Base-by-base conservation (phyloP, 1,140 invertebrate species). In the Nasonia longicornis region DNA sequence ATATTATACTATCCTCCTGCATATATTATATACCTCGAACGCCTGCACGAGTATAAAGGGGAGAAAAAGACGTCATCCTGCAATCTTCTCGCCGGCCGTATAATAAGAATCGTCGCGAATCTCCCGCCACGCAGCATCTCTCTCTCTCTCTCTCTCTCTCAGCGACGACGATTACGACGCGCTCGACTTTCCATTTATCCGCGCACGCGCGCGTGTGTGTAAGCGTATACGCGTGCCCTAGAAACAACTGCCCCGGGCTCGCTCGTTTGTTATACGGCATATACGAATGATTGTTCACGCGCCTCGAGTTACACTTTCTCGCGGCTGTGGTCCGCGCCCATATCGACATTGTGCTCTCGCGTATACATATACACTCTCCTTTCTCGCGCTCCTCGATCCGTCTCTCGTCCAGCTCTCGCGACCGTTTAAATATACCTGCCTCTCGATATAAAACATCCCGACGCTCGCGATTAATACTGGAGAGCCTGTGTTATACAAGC, bases 111-210 rank as follows among this genome's bases (percentile, higher is more conserved):
- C 48, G 48, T 52, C 26, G 63, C 63, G 7, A 66, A n/a, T 66
- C 63, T 66, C 63, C 22, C 63, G 63, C 22, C 7, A 16, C 63
- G 8, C 10, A 26, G 64, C 22, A 67, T 67, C 64, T 67, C 63
- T n/a, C 22, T 64, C 63, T 2, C 64, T 26, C 10, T 26, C 26
- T 67, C 63, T n/a, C 22, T 64, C 63, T 2, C 64, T 26, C 10
- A 22, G 10, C 69, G 16, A n/a, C 31, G 69, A 71, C 69, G 69
- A 42, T 42, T 38, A 71, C 35, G 22, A 31, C 7, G 6, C 35
- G 69, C 69, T 26, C 73, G 73, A 77, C 76, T 77, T 77, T 77
- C 76, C 76, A 77, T 77, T 77, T 35, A 69, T 77, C 48, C 58
- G n/a, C 42, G 71, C 69, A 22, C 22, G 20, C 14, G 10, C 22